Evolutionary conservation across 2,888 invertebrate genomes (phyloP).

Genomic region (Morinoia aosen): DNA sequence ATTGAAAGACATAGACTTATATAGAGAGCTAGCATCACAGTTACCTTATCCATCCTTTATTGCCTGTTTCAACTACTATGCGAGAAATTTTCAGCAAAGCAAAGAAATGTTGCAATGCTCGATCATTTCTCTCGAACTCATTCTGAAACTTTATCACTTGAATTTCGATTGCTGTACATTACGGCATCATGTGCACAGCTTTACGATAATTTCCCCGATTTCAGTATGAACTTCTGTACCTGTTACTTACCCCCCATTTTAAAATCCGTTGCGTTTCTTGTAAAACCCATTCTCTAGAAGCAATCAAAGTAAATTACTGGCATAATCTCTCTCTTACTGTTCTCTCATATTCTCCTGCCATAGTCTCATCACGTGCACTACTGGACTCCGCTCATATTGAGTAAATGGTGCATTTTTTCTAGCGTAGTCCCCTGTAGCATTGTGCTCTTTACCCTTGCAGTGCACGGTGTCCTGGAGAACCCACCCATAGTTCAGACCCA

Average conservation of each 20-base stretch:
- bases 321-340: background rate
- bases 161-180: too few species aligned
- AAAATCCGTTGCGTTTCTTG: background rate
- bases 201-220: background rate
- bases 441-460: conserved; percentile 73
- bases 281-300: background rate
- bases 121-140: background rate
- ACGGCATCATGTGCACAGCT: background rate
- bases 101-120: background rate
- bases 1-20: background rate
- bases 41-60: background rate
- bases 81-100: background rate
- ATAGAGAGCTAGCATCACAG: background rate
- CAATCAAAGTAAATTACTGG: background rate
- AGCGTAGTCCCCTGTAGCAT: conserved; percentile 39
- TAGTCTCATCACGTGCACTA: background rate
- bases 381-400: background rate
- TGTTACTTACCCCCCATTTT: background rate
- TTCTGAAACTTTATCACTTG: background rate
- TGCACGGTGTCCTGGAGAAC: conserved; percentile 82
- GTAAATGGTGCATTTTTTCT: background rate
- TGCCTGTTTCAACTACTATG: background rate
- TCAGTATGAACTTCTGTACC: background rate
- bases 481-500: conserved; percentile 81
- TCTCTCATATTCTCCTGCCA: too few species aligned